phyloP scores from a whole-genome alignment of 2,888 invertebrate species.

The Aplocera efformata region DNA sequence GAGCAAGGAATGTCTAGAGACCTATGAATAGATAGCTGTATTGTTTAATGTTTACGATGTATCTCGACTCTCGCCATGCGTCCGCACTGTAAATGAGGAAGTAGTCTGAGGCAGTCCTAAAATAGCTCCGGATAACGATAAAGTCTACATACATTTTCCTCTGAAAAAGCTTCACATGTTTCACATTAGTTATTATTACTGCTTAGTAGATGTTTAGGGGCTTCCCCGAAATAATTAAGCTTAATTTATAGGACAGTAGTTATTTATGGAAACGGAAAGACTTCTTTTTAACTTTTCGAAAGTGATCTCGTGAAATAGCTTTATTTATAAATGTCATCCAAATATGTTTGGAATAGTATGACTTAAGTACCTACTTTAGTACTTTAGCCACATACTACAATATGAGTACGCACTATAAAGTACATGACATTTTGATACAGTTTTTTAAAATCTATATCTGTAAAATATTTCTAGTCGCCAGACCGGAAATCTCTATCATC shows the following conservation, averaged over 20 bases:
- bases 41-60: constrained; percentile 33
- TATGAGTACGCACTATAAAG: too few species aligned
- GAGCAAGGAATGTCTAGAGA: constrained; percentile 24
- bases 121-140: constrained; percentile 11
- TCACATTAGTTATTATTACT: neutral
- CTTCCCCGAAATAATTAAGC: constrained; percentile 4
- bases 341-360: too few species aligned
- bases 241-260: too few species aligned
- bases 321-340: too few species aligned
- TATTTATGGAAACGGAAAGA: too few species aligned
- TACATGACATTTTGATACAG: too few species aligned
- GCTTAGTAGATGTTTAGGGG: neutral
- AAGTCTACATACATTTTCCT: constrained; percentile 13
- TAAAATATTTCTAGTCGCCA: constrained; percentile 47
- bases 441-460: neutral
- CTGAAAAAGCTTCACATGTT: constrained; percentile 13
- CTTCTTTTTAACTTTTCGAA: too few species aligned
- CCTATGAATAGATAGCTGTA: constrained; percentile 33
- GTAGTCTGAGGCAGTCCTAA: constrained; percentile 4
- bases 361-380: too few species aligned
- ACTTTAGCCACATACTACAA: too few species aligned
- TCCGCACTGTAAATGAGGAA: constrained; percentile 20
- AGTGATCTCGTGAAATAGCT: too few species aligned
- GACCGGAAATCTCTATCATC: constrained; percentile 48
- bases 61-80: constrained; percentile 9